A percentile compares a stretch with the other conserved stretches of the same genome.
Conservation (phyloP, 1,140 invertebrate genomes). For the Trissolcus basalis region DNA sequence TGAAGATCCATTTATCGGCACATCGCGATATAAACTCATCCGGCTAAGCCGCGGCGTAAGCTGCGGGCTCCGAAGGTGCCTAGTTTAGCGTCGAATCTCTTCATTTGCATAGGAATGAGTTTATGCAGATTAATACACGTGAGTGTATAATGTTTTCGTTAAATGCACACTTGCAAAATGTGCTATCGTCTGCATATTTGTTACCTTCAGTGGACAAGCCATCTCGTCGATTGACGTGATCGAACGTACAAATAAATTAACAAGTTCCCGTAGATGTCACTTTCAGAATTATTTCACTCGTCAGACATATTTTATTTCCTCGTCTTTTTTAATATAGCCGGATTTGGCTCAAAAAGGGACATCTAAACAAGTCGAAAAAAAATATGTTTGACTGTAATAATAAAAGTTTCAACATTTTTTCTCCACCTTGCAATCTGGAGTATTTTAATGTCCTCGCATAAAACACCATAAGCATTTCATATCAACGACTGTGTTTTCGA, state of each 20-base stretch:
- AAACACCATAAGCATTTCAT: background rate
- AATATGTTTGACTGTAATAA: too few relatives aligned
- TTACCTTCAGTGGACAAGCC: conserved; percentile 37
- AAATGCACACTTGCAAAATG: conserved; percentile 32
- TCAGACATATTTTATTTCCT: too few relatives aligned
- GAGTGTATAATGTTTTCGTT: conserved; percentile 62
- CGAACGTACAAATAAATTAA: conserved; percentile 11
- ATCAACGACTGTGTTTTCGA: conserved; percentile 1
- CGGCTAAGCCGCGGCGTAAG: conserved; percentile 59
- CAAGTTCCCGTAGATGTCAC: too few relatives aligned
- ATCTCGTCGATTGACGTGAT: conserved; percentile 22
- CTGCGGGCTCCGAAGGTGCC: conserved; percentile 56
- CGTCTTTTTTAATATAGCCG: too few relatives aligned
- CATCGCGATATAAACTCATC: conserved; percentile 59
- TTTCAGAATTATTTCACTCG: too few relatives aligned
- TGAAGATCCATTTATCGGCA: conserved; percentile 66
- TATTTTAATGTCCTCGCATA: background rate
- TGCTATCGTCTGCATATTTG: conserved; percentile 36
- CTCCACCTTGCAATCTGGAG: too few relatives aligned
- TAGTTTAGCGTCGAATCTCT: conserved; percentile 70
- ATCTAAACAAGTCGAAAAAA: too few relatives aligned
- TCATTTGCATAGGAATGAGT: conserved; percentile 76
- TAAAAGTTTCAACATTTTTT: too few relatives aligned
- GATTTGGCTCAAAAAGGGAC: too few relatives aligned
- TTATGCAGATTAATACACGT: conserved; percentile 75